These are phyloP conservation scores for Phoenicopterus ruber DNA, from an alignment of 2,113 vertebrate species.

Conservation along the genomic window DNA sequence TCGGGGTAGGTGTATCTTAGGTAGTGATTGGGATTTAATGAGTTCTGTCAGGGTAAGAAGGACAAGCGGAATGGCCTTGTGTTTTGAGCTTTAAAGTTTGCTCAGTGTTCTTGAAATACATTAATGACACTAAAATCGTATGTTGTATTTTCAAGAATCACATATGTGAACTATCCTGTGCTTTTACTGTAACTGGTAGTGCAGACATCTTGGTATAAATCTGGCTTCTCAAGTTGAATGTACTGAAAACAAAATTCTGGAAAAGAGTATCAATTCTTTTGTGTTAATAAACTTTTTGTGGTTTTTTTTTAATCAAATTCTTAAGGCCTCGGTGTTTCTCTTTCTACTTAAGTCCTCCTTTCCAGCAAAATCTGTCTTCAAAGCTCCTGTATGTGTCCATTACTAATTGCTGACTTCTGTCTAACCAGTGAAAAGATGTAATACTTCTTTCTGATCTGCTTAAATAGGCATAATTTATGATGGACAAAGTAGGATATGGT, in stretches of 20 bases:
- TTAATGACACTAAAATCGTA: background rate
- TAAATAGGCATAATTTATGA: conserved; percentile 2
- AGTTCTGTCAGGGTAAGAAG: background rate
- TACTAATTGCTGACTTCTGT: background rate
- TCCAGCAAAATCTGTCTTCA: background rate
- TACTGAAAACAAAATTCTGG: background rate
- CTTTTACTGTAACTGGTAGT: background rate
- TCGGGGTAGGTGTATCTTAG: background rate
- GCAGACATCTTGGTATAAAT: background rate
- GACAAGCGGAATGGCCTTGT: background rate
- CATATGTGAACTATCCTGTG: background rate
- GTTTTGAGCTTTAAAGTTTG: background rate
- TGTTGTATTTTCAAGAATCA: background rate
- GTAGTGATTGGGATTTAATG: background rate
- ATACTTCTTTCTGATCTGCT: background rate
- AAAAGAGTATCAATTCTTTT: background rate
- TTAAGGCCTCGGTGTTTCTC: background rate
- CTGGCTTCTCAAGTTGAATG: background rate
- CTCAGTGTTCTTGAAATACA: background rate
- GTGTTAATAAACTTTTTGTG: background rate
- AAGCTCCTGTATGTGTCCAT: background rate
- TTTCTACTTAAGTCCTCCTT: background rate
- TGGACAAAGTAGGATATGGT: background rate
- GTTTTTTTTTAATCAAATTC: background rate
- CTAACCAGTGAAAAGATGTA: background rate